Base-by-base conservation (phyloP, 2,888 invertebrate species). In the Macrophya alboannulata region DNA sequence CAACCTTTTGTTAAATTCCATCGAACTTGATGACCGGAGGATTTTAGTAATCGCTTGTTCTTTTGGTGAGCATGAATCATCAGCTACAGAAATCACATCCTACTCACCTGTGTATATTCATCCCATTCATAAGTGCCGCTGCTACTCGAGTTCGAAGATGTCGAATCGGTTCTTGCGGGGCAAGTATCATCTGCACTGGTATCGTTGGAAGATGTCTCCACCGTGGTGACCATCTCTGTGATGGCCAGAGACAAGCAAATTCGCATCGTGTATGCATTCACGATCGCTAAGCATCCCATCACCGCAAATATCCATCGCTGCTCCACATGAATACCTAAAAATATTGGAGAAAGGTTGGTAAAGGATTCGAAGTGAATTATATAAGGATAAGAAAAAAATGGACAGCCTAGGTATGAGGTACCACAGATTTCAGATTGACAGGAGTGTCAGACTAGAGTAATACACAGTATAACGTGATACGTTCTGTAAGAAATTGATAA, bases 211-310 rank as follows among this genome's bases (percentile, higher is more conserved):
- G 17, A 76, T 25, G 21, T 45, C 51, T 45, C 15, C 9, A 21
- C 8, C 51, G 25, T 31, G 8, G 37, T 89, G 12, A 96, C 96
- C 95, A 96, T 95, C 89, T 96, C 95, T 0, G 96, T 96, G 88
- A 96, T 96, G 79, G 96, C 96, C 86, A 96, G 93, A 87, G 95
- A 96, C 9, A 96, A 94, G 87, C 96, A 96, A 5, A 96, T 96
- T 8, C 96, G 94, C 96, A 96, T 96, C 68, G 96, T 96, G 90
- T 96, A 96, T 40, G 96, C 96, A 91, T 96, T 96, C 84, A 95
- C 95, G 71, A 96, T 95, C 31, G 96, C 96, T 89, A 96, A 90
- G 87, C 96, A 94, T 6, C 96, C 95, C 96, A 96, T 96, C 82
- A 96, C 2, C 8, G 55, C 55, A 17, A 79, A 40, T 25, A 79